Percentiles rank a stretch among this genome's conserved stretches.
phyloP scores from a whole-genome alignment of 2,888 invertebrate species.

The Augiades crinisus region DNA sequence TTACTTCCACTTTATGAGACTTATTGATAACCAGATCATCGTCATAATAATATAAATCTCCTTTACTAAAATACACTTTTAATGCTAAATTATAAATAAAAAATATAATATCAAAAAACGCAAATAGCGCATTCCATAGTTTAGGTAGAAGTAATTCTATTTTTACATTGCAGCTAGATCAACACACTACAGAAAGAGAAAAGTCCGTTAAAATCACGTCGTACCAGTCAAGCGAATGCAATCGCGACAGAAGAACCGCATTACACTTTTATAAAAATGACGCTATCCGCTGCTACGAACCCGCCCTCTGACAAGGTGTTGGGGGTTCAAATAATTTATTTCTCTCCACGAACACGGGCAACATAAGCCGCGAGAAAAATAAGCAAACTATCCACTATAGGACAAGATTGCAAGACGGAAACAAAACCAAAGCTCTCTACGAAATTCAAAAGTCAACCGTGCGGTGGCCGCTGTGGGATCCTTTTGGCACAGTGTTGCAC shows the following conservation, averaged over 20 bases:
- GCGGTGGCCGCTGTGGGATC: slow-evolving; percentile 42
- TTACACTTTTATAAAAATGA: slow-evolving; percentile 80
- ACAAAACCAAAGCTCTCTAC: slow-evolving; percentile 49
- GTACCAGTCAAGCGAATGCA: slow-evolving; percentile 46
- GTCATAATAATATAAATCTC: too few relatives aligned
- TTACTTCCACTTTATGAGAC: too few relatives aligned
- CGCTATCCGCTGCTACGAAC: slow-evolving; percentile 54
- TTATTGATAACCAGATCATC: too few relatives aligned
- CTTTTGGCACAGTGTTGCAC: slow-evolving; percentile 43
- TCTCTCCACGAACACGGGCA: slow-evolving; percentile 68
- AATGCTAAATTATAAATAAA: too few relatives aligned
- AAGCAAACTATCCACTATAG: slow-evolving; percentile 75
- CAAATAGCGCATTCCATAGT: too few relatives aligned
- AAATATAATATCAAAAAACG: too few relatives aligned
- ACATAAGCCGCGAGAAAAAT: slow-evolving; percentile 74
- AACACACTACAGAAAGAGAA: neutral
- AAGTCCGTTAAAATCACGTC: slow-evolving; percentile 23
- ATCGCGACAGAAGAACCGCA: slow-evolving; percentile 72
- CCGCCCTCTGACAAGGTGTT: slow-evolving; percentile 68
- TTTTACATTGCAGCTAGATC: too few relatives aligned
- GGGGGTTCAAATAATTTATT: slow-evolving; percentile 76
- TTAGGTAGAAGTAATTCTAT: too few relatives aligned
- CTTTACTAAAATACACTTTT: too few relatives aligned
- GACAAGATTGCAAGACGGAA: slow-evolving; percentile 35
- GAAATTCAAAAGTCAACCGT: slow-evolving; percentile 57